These are phyloP conservation scores for Doryteuthis pealeii DNA, from an alignment of 1,140 invertebrate species.

Conservation along the genomic window DNA sequence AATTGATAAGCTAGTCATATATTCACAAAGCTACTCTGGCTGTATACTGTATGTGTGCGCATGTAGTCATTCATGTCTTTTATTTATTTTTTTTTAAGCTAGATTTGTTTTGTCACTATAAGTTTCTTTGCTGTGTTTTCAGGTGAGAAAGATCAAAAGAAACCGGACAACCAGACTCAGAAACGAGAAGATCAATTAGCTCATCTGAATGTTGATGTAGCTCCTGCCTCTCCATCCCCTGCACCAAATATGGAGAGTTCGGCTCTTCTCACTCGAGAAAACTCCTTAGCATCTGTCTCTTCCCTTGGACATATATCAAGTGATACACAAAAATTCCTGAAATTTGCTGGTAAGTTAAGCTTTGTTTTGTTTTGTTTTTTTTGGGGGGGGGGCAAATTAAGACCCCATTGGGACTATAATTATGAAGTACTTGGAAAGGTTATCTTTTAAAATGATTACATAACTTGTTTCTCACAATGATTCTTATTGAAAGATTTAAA, in stretches of 20 bases:
- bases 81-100: no score
- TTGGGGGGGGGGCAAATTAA: no score
- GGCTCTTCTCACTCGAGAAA: conserved; percentile 38
- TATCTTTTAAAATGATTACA: no score
- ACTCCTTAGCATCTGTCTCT: conserved; percentile 41
- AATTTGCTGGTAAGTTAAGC: conserved; percentile 70
- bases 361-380: not conserved
- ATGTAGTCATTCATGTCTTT: no score
- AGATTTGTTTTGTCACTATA: no score
- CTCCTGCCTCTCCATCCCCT: conserved; percentile 61
- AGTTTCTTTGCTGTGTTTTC: conserved; percentile 13
- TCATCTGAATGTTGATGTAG: conserved; percentile 64
- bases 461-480: no score
- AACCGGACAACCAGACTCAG: conserved; percentile 34
- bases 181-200: conserved; percentile 64
- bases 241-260: conserved; percentile 48
- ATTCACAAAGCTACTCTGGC: no score
- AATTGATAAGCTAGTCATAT: no score
- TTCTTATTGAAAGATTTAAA: no score
- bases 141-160: conserved; percentile 55
- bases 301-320: conserved; percentile 52
- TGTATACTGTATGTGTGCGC: no score
- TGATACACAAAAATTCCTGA: conserved; percentile 75
- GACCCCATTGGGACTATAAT: no score
- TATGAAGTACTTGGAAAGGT: no score